These are phyloP conservation scores for Cyclophora punctaria DNA, from an alignment of 2,888 invertebrate species.

Conservation along the genomic window DNA sequence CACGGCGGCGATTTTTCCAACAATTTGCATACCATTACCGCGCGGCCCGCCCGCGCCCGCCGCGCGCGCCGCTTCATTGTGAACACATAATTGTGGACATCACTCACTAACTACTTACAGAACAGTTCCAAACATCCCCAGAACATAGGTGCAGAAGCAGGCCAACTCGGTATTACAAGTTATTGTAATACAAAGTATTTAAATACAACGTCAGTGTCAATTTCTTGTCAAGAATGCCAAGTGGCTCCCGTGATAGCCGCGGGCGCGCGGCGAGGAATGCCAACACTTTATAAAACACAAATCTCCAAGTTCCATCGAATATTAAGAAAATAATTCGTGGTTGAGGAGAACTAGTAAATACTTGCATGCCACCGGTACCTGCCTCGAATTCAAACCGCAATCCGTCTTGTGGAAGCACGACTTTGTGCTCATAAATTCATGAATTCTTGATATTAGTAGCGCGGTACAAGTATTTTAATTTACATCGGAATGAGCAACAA, in stretches of 20 bases:
- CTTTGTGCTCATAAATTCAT: constrained; percentile 2
- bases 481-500: constrained; percentile 11
- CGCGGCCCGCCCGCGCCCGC: constrained; percentile 2
- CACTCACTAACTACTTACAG: no score
- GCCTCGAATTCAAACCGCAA: no score
- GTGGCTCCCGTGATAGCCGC: not conserved
- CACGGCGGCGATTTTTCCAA: constrained; percentile 9
- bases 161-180: no score
- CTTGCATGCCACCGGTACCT: not conserved
- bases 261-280: not conserved
- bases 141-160: no score
- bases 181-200: not conserved
- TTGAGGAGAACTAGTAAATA: not conserved
- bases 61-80: not conserved
- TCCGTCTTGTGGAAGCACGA: no score
- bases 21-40: constrained; percentile 17
- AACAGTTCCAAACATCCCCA: no score
- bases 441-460: constrained; percentile 15
- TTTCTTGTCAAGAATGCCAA: no score
- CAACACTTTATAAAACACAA: not conserved
- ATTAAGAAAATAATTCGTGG: not conserved
- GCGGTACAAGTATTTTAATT: constrained; percentile 13
- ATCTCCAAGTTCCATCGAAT: not conserved
- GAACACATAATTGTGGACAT: no score
- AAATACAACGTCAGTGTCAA: no score